Base-by-base conservation (phyloP, 2,888 invertebrate species). In the Cephonodes hylas region DNA sequence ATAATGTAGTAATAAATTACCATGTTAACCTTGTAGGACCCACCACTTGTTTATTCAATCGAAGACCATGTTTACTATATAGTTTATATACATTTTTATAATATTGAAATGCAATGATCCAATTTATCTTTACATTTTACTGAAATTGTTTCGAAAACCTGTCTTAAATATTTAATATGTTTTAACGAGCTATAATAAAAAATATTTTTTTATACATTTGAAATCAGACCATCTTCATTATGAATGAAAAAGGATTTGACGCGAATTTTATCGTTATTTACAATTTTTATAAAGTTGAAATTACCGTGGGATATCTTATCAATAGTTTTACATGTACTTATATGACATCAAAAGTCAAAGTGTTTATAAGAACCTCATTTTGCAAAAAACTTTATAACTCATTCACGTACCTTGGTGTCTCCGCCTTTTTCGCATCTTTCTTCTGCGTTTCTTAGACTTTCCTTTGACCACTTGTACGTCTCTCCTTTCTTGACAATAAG, bases 351-450 rank as follows among this genome's bases (percentile, higher is more conserved):
- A 27, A 7, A 10, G 3, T 18, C 8, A 3, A 48, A 6, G 5
- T 15, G 27, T 15, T 20, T 53, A 53, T n/a, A 31, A 8, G 10
- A 15, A 27, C 27, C 4, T 25, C 15, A 2, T 27, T 13, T 23
- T 25, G n/a, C n/a, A 53, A 53, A 31, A 31, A 18, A 1, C 3
- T 2, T 58, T 15, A 10, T n/a, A 25, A 18, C 27, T 58, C 25
- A 23, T 7, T 27, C 44, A 61, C 61, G 4, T 57, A 62, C 58
- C 62, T 62, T 23, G 15, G 15, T 34, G 31, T 23, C 42, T 53
- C 13, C 34, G 27, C 13, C 34, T 25, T 56, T 59, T 53, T 13
- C 42, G 53, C n/a, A 8, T 20, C 25, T 38, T 48, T 42, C 60
- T 63, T 18, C 58, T 45, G 22, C 59, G 25, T 42, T 22, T 58